Conservation (phyloP, 2,888 invertebrate genomes). For the Drosophila heteroneura region DNA sequence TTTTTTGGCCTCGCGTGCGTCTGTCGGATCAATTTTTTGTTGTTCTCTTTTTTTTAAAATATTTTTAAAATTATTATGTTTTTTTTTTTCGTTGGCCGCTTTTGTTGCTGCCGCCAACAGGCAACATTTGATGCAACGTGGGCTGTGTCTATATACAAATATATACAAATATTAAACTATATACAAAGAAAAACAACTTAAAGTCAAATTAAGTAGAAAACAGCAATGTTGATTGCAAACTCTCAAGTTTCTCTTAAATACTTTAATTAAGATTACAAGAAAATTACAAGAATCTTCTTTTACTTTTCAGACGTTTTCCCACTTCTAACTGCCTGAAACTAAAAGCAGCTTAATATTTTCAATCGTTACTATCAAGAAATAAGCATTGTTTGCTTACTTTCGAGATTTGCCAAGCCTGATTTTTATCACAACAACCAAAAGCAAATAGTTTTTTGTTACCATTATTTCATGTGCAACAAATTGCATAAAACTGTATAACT, state of each 20-base stretch:
- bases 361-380: not conserved
- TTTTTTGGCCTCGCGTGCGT: constrained; percentile 52
- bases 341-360: not conserved
- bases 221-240: not conserved
- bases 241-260: not conserved
- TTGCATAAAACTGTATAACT: not conserved
- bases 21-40: constrained; percentile 26
- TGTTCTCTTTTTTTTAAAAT: constrained; percentile 19
- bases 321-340: not conserved
- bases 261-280: not conserved
- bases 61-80: constrained; percentile 12
- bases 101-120: constrained; percentile 35
- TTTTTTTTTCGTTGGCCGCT: not conserved
- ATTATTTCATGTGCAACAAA: not conserved
- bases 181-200: not conserved
- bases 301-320: accelerated
- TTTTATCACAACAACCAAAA: not conserved
- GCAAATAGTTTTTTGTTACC: not conserved
- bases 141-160: constrained; percentile 2
- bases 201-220: not conserved
- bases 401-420: not conserved
- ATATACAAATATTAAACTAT: constrained; percentile 1
- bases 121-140: constrained; percentile 11
- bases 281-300: not conserved
- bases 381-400: accelerated